These are phyloP conservation scores for Apostichopus japonicus DNA, from an alignment of 35 echinoderm and acorn worm species.

Conservation along the genomic window DNA sequence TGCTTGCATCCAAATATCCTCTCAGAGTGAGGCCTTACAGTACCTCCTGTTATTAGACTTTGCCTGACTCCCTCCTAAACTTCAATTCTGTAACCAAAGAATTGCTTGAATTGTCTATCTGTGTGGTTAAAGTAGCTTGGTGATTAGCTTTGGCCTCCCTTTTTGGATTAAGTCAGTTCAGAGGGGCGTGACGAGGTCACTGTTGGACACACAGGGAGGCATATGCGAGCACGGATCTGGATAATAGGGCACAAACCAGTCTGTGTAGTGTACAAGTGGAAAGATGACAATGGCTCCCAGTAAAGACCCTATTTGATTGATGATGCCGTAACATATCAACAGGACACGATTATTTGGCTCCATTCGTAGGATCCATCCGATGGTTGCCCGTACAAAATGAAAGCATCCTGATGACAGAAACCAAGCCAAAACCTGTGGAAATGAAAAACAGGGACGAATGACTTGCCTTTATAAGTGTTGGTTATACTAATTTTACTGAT, in stretches of 20 bases:
- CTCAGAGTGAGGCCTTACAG: no score
- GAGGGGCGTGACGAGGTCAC: background rate
- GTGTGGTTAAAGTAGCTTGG: no score
- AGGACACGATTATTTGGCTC: slow-evolving; percentile 39
- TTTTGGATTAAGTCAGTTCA: background rate
- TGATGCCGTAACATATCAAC: slow-evolving; percentile 48
- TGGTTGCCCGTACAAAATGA: slow-evolving; percentile 38
- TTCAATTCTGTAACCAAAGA: no score
- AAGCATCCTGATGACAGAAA: slow-evolving; percentile 37
- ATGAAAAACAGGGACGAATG: background rate
- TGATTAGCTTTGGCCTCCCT: no score
- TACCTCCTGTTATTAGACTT: no score
- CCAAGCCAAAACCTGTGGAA: slow-evolving; percentile 46
- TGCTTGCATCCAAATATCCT: no score
- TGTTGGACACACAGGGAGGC: slow-evolving; percentile 4
- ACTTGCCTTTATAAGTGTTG: background rate
- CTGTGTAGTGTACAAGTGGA: slow-evolving; percentile 53
- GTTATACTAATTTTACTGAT: no score
- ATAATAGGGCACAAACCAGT: slow-evolving; percentile 55
- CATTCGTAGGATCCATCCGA: slow-evolving; percentile 55
- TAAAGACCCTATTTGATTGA: slow-evolving; percentile 57
- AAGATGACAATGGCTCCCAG: slow-evolving; percentile 66
- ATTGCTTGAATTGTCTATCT: no score
- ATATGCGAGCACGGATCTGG: slow-evolving; percentile 48
- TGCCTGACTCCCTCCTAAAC: no score